phyloP scores from a whole-genome alignment of 2,888 invertebrate species.

The Pantelozetes paolii region DNA sequence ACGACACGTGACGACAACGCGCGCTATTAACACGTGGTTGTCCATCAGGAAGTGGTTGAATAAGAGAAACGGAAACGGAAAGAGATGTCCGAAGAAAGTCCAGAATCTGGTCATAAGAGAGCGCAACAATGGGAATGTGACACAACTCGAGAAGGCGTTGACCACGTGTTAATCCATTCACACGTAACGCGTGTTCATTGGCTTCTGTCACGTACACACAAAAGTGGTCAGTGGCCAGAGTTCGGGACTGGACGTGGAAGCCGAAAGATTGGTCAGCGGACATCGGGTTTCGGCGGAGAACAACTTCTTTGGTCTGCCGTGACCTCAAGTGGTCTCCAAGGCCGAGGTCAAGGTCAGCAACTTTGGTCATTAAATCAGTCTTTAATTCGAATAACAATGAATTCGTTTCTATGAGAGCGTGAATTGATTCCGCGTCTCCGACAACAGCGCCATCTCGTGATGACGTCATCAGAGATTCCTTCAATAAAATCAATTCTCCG shows the following conservation, averaged over 20 bases:
- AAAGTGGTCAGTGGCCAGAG: constrained; percentile 73
- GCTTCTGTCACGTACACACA: constrained; percentile 55
- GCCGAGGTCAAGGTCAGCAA: neutral
- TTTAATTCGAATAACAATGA: neutral
- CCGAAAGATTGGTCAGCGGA: constrained; percentile 70
- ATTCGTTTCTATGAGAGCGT: neutral
- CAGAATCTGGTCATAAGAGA: constrained; percentile 87
- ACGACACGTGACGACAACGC: too few relatives aligned
- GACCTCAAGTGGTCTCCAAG: too few relatives aligned
- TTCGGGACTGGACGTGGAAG: constrained; percentile 76
- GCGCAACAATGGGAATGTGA: constrained; percentile 79
- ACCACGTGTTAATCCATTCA: neutral
- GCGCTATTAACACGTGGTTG: constrained; percentile 58
- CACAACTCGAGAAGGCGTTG: constrained; percentile 80
- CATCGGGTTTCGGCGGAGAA: constrained; percentile 68
- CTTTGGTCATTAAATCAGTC: constrained; percentile 6
- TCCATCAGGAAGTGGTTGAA: constrained; percentile 68
- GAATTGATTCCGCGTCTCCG: neutral
- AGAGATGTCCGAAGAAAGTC: constrained; percentile 83
- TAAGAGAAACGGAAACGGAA: constrained; percentile 75
- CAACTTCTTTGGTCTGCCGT: constrained; percentile 67
- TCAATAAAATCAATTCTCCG: constrained; percentile 4
- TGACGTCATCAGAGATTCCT: too few relatives aligned
- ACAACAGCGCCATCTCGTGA: too few relatives aligned
- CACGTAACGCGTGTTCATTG: neutral